These are phyloP conservation scores for Lanius ludovicianus DNA, from an alignment of 2,113 vertebrate species.

Conservation along the genomic window DNA sequence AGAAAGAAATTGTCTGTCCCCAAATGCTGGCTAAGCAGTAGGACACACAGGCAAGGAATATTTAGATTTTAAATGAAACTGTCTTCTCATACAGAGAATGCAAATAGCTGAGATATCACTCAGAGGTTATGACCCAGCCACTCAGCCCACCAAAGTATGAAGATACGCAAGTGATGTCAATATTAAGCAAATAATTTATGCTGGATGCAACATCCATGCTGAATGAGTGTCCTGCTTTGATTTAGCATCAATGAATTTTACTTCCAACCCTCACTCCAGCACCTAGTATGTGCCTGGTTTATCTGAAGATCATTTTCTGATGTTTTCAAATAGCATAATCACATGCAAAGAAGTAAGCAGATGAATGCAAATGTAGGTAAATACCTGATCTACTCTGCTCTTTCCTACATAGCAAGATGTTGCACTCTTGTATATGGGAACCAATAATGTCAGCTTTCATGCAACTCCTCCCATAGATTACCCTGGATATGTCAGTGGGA, in stretches of 20 bases:
- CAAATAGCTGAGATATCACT: not conserved
- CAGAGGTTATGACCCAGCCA: not conserved
- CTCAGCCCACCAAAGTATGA: not conserved
- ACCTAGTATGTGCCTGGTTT: not conserved
- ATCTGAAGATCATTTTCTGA: not conserved
- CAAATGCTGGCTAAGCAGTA: not conserved
- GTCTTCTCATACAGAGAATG: not conserved
- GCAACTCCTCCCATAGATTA: not conserved
- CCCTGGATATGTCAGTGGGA: not conserved
- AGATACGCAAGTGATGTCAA: not conserved
- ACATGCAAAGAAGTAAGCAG: not conserved
- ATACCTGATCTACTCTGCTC: not conserved
- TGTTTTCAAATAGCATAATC: not conserved
- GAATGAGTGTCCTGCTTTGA: not conserved
- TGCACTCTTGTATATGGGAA: not conserved
- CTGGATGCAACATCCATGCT: not conserved
- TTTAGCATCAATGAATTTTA: not conserved
- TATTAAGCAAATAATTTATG: not conserved
- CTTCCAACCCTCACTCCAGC: not conserved
- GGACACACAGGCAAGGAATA: not conserved
- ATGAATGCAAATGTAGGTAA: not conserved
- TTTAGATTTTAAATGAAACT: not conserved
- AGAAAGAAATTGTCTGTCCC: not conserved
- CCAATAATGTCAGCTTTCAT: not conserved
- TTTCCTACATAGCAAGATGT: not conserved